Conservation (phyloP, 2,113 vertebrate genomes). For the Pangasianodon gigas region DNA sequence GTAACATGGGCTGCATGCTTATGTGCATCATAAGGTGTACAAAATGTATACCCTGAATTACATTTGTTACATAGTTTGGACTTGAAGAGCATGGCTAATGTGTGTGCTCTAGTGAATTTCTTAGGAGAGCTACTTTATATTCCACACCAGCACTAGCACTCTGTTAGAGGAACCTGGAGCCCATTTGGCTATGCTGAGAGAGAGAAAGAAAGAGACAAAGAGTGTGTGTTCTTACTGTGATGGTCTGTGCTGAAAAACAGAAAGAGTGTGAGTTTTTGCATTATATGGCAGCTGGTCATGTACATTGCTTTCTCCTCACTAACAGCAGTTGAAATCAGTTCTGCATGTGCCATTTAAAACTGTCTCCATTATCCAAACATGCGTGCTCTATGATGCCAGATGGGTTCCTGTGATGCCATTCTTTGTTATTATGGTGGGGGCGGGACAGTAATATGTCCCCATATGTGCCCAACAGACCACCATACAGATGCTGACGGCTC, state of each 20-base stretch:
- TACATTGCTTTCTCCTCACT: background rate
- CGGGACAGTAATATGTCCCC: background rate
- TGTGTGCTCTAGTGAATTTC: slow-evolving; percentile 28
- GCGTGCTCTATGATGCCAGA: background rate
- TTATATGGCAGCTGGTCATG: background rate
- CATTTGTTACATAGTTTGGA: background rate
- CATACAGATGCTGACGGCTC: background rate
- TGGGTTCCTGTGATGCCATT: background rate
- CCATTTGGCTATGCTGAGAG: slow-evolving; percentile 35
- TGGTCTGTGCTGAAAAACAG: slow-evolving; percentile 20
- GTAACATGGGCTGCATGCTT: background rate
- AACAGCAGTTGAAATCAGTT: background rate
- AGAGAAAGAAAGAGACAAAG: slow-evolving; percentile 16
- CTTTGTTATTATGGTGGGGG: background rate
- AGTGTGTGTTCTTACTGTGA: slow-evolving; percentile 24
- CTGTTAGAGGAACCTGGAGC: slow-evolving; percentile 39
- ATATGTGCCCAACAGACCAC: background rate
- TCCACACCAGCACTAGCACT: slow-evolving; percentile 31
- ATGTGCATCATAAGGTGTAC: background rate
- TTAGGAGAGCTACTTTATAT: slow-evolving; percentile 33
- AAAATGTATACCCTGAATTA: background rate
- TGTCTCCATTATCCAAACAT: background rate
- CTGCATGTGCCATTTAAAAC: background rate
- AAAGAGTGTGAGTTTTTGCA: slow-evolving; percentile 13
- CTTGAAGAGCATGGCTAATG: slow-evolving; percentile 18